Evolutionary conservation across 2,113 vertebrate species (phyloP).

Genomic region (Noturus placidus): DNA sequence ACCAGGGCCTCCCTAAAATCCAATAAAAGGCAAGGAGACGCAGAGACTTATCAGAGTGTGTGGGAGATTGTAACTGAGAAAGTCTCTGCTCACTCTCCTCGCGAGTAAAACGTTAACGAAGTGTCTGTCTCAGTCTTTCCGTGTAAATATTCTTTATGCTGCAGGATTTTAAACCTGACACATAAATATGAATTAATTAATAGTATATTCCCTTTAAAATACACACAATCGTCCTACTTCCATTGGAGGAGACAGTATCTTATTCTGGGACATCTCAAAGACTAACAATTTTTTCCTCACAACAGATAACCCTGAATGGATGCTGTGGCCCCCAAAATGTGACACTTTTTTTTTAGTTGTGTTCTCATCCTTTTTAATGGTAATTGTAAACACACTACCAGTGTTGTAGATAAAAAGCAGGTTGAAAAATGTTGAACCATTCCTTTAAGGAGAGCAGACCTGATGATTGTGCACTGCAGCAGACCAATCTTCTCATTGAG

Average conservation of each 20-base stretch:
- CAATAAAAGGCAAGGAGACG: no score
- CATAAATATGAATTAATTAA: not conserved
- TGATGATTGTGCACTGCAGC: conserved; percentile 80
- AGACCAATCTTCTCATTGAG: conserved; percentile 86
- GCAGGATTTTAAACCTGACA: no score
- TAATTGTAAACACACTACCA: not conserved
- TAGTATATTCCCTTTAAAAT: not conserved
- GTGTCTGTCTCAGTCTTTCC: no score
- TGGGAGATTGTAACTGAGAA: no score
- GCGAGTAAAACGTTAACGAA: no score
- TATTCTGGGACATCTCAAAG: not conserved
- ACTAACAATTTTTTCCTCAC: not conserved
- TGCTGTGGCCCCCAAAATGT: not conserved
- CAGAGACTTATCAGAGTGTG: no score
- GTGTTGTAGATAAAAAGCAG: not conserved
- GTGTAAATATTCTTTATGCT: no score
- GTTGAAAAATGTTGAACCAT: not conserved
- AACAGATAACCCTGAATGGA: not conserved
- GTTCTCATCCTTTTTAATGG: not conserved
- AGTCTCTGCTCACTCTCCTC: no score
- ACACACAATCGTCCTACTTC: not conserved
- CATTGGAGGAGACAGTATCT: not conserved
- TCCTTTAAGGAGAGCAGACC: conserved; percentile 57
- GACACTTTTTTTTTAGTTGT: not conserved
- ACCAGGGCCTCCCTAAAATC: no score